Evolutionary conservation across 2,797 vertebrate species (phyloP).

Genomic region (Peromyscus eremicus): DNA sequence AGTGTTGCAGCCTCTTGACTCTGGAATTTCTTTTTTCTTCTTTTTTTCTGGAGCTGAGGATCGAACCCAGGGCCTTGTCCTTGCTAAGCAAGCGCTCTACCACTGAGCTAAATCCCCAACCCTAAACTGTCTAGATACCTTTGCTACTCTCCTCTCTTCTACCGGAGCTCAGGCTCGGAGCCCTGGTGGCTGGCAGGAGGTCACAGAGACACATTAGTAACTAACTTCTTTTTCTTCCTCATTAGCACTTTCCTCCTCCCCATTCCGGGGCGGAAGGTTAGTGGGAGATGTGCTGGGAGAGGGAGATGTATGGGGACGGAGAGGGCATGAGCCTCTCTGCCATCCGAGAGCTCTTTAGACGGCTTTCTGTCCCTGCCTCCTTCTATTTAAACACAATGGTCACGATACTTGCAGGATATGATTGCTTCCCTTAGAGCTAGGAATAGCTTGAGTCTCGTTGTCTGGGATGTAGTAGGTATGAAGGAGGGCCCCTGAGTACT

Average conservation of each 20-base stretch:
- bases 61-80: too few species aligned
- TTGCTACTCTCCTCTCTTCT: background rate
- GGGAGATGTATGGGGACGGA: background rate
- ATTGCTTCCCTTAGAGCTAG: background rate
- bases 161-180: background rate
- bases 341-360: background rate
- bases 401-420: background rate
- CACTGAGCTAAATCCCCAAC: too few species aligned
- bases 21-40: background rate
- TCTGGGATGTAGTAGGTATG: background rate
- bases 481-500: background rate
- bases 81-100: too few species aligned
- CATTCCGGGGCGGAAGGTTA: background rate
- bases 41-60: too few species aligned
- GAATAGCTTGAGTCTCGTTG: background rate
- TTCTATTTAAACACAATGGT: background rate
- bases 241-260: background rate
- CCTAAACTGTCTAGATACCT: background rate
- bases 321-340: background rate
- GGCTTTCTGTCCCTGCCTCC: background rate
- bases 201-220: background rate
- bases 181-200: fast-evolving
- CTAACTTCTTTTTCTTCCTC: background rate
- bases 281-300: background rate
- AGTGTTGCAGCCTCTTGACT: background rate